Base-by-base conservation (phyloP, 2,888 invertebrate species). In the Parnassius glacialis region DNA sequence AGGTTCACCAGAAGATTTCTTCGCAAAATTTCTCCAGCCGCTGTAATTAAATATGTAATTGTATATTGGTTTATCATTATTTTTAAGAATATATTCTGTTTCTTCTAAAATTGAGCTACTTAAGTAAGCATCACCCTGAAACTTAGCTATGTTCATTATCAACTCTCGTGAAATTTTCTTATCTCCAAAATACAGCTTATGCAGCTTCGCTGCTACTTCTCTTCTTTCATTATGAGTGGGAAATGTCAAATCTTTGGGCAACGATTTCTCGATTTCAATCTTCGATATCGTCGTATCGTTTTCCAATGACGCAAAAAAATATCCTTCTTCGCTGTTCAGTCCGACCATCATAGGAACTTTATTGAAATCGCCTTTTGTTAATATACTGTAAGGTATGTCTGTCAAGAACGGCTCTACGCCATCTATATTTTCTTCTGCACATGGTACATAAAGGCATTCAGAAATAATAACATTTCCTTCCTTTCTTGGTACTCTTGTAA, bases 271-370 rank as follows among this genome's bases (percentile, higher is more conserved):
- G 20, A 87, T 74, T 55, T 68, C 66, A n/a, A 86, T 65, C n/a
- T 69, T 69, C 9, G 73, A 66, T 71, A 83, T 66, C 54, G 73
- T 76, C 0, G 81, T 80, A 0, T 78, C 75, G 11, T 83, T 83
- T 59, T 90, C 90, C 67, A 84, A 63, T 0, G 65, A 67, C 1
- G 76, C 69, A 60, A 89, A 72, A 3, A 87, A 59, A 12, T 83
- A 67, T 0, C 90, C 90, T 72, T 90, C 90, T 57, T 80, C 76
- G 34, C 70, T 74, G 50, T 80, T 85, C 7, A 68, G 62, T 0
- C 90, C 90, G 25, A 87, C 72, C 7, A 90, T 84, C 68, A 85
- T 68, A 0, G 90, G 90, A 1, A 90, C 82, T 73, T 84, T 85
- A 48, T 82, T 80, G 43, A 79, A 85, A 10, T 78, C 71, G 2